Conservation (phyloP, 2,888 invertebrate species). For the Tricholauxania praeusta region DNA sequence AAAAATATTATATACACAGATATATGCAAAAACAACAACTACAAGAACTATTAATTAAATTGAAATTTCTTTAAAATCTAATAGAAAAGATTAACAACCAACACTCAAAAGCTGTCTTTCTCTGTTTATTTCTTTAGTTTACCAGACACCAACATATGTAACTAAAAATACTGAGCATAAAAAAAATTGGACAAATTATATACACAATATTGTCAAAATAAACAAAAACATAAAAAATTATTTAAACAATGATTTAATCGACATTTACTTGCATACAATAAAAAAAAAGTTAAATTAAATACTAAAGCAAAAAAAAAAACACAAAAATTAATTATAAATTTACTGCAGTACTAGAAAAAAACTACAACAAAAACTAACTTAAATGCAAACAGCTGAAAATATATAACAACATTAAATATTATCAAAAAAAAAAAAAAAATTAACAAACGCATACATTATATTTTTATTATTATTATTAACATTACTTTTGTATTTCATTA, state of each 20-base stretch:
- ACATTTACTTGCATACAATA: conserved; percentile 20
- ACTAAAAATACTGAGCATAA: not conserved
- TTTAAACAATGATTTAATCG: conserved; percentile 10
- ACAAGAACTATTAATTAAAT: conserved; percentile 20
- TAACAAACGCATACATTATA: not conserved
- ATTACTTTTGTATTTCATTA: not conserved
- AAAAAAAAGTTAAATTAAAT: not conserved
- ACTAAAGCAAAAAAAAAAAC: conserved; percentile 20
- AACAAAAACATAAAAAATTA: conserved; percentile 19
- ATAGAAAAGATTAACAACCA: no score
- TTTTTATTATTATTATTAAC: conserved; percentile 14
- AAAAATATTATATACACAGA: conserved; percentile 32
- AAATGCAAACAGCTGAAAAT: conserved; percentile 27
- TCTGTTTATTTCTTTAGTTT: not conserved
- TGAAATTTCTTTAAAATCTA: not conserved
- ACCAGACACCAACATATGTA: not conserved
- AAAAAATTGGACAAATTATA: no score
- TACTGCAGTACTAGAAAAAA: conserved; percentile 17
- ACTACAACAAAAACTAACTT: conserved; percentile 12
- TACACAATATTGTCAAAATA: not conserved
- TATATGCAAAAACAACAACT: conserved; percentile 34
- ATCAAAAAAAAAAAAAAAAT: conserved; percentile 5
- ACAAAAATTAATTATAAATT: not conserved
- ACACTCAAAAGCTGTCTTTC: not conserved
- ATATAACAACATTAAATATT: conserved; percentile 1